Conservation (phyloP, 2,797 vertebrate genomes). For the Craterocephalus amniculus region DNA sequence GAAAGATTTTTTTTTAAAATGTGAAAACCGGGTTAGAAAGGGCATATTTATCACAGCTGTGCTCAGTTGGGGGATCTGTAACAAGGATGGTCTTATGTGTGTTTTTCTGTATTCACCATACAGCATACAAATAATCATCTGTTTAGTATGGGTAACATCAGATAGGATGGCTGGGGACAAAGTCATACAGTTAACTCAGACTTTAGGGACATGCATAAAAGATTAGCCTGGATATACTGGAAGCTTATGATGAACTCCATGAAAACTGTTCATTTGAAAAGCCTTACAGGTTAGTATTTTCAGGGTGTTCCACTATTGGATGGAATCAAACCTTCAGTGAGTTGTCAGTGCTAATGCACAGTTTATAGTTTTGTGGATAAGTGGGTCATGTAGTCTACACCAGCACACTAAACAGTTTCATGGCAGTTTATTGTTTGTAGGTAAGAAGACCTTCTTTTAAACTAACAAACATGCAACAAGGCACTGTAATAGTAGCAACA, state of each 20-base stretch:
- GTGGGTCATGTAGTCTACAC: background rate
- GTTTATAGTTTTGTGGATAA: background rate
- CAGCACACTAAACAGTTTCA: background rate
- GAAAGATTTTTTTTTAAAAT: slow-evolving; percentile 22
- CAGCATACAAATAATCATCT: slow-evolving; percentile 56
- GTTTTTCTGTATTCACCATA: slow-evolving; percentile 65
- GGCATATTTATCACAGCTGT: slow-evolving; percentile 61
- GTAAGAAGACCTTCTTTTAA: too few relatives aligned
- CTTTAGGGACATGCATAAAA: slow-evolving; percentile 31
- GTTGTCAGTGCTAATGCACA: background rate
- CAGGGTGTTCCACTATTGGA: background rate
- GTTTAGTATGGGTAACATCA: slow-evolving; percentile 57
- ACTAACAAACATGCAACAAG: too few relatives aligned
- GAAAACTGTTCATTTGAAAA: slow-evolving; percentile 13
- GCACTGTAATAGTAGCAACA: background rate
- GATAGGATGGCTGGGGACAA: slow-evolving; percentile 41
- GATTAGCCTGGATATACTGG: slow-evolving; percentile 21
- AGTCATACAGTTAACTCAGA: slow-evolving; percentile 60
- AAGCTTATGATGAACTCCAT: slow-evolving; percentile 8
- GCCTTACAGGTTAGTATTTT: background rate
- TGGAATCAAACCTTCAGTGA: background rate
- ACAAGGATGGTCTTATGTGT: slow-evolving; percentile 53
- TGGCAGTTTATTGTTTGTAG: too few relatives aligned
- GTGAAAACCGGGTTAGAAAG: slow-evolving; percentile 42
- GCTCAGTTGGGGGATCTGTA: slow-evolving; percentile 50